Evolutionary conservation across 1,140 invertebrate species (phyloP), one percentile per base, ranked within the genome.

Genomic region (Hetaerina americana): DNA sequence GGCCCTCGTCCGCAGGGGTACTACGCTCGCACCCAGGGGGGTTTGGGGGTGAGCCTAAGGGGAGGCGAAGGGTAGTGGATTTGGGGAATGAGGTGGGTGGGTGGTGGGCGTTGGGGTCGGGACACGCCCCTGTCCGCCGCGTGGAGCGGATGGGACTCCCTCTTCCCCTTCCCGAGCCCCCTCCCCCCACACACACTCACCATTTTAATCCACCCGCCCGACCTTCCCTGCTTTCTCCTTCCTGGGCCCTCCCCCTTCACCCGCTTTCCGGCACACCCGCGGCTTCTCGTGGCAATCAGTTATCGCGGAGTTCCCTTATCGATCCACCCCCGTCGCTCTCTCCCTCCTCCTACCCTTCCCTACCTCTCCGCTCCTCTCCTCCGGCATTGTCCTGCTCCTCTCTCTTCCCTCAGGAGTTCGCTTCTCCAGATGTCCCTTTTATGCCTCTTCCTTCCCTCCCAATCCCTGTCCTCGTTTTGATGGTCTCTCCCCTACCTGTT

Each of bases 1-100:
- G 26, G 26, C 18, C 26, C 5, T 8, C 22, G 31, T 40, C 31
- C 31, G 31, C 40, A n/a, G 40, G 2, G 40, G 10, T 70, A 26
- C 10, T 29, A 12, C 28, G 26, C n/a, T 26, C 69, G 22, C 25
- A 5, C 8, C 10, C 8, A 22, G n/a, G 8, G 10, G 26, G 5
- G 26, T 26, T 29, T 70, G 24, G n/a, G 26, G 24, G 15, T 70
- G n/a, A 25, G n/a, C n/a, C n/a, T n/a, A n/a, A n/a, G n/a, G n/a
- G n/a, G n/a, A n/a, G n/a, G n/a, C n/a, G n/a, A n/a, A n/a, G n/a
- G n/a, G n/a, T n/a, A n/a, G n/a, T n/a, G n/a, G n/a, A n/a, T n/a
- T n/a, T n/a, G n/a, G n/a, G 67, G 67, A 68, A n/a, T n/a, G n/a
- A n/a, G n/a, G n/a, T 68, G 66, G 24, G 10, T 68, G 66, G 66